Base-by-base conservation (phyloP, 2,888 invertebrate species). In the Megamerina dolium region DNA sequence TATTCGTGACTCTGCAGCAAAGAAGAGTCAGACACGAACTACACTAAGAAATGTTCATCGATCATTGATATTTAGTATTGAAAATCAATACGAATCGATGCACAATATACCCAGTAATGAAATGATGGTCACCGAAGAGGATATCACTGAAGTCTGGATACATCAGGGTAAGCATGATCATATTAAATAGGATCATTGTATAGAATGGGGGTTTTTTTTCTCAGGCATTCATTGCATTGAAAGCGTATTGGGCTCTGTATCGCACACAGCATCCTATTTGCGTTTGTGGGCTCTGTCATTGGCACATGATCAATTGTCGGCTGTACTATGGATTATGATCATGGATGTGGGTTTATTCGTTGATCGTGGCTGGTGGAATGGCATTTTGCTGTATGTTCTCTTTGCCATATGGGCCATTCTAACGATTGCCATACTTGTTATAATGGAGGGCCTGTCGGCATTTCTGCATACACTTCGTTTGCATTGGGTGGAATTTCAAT, bases 401-500 rank as follows among this genome's bases (percentile, higher is more conserved):
- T 99, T 99, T 75, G 82, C 81, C 45, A 79, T 85, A 62, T 99
- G 97, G 93, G 84, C 89, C 38, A 75, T 81, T 18, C 80, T 97
- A 52, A 97, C 97, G 0, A 76, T 99, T 37, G 86, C 89, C 60
- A 95, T 99, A 67, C 80, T 99, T 44, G 88, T 99, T 50, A 79
- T 96, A 62, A 99, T 99, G 99, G 99, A 99, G 75, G 99, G 99
- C 1, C 78, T 99, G 9, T 97, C 96, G n/a, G 97, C 99, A 21
- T 99, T 99, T 77, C 77, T 99, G 54, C 99, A 99, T 68, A 96
- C 97, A 0, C 80, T 99, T 54, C 91, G 99, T 77, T 78, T 96
- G 58, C 96, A 96, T 74, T 96, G 96, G 89, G 91, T 92, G 57
- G 92, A 93, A 73, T 97, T 99, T 76, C 94, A 96, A 77, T 93